Evolutionary conservation across 2,888 invertebrate genomes (phyloP).

Genomic region (Eulithis testata): DNA sequence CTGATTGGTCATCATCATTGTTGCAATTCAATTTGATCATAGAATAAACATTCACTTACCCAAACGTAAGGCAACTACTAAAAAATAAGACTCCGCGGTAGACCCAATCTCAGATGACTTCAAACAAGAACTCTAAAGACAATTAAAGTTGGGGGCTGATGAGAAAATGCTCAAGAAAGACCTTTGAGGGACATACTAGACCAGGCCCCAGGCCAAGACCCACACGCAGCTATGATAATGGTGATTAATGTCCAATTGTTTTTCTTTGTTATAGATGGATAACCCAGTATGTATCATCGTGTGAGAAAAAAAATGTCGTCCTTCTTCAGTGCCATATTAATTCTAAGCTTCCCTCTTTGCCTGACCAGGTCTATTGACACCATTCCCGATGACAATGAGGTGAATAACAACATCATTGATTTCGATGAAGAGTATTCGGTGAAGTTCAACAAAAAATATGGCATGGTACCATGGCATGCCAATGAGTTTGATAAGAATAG

Average conservation of each 20-base stretch:
- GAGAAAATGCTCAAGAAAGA: no score
- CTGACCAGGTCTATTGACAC: constrained; percentile 58
- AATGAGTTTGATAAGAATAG: constrained; percentile 65
- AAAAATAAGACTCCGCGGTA: no score
- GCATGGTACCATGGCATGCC: constrained; percentile 60
- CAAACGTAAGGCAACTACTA: no score
- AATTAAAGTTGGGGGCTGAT: no score
- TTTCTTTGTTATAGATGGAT: constrained; percentile 69
- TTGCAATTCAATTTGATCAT: no score
- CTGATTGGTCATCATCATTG: background rate
- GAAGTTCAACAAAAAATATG: constrained; percentile 69
- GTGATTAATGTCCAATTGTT: no score
- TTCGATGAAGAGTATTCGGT: constrained; percentile 72
- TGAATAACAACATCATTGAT: constrained; percentile 73
- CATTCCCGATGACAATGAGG: constrained; percentile 51
- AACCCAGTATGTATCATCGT: constrained; percentile 64
- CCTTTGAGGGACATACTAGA: no score
- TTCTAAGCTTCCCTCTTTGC: constrained; percentile 51
- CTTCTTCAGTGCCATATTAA: constrained; percentile 61
- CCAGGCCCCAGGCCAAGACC: no score
- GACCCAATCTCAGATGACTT: no score
- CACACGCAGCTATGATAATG: no score
- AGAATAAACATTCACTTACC: no score
- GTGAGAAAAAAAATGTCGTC: constrained; percentile 69
- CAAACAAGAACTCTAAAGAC: no score